Base-by-base conservation (phyloP, 1,140 invertebrate genomes). In the Drosophila quadrilineata region DNA sequence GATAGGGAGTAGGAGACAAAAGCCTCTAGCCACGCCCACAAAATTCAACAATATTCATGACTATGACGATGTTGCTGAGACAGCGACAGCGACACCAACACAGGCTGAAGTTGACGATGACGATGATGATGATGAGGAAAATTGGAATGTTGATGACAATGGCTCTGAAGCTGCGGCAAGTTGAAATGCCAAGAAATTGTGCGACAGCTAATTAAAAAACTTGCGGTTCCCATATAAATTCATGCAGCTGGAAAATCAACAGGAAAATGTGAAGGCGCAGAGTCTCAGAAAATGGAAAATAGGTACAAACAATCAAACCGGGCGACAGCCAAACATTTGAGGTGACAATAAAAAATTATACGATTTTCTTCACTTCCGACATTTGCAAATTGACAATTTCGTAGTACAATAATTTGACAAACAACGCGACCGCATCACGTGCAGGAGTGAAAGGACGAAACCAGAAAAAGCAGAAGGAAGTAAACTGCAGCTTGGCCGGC, bases 181-280 rank as follows among this genome's bases (percentile, higher is more conserved):
- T 66, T 50, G 72, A 70, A 76, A 58, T 59, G 70, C 57, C 75
- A 79, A 70, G 71, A 71, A 79, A 79, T 74, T 79, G 53, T 63
- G 58, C 67, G 54, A 54, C 69, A 69, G 57, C 75, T 79, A 79
- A 79, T 79, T 79, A 79, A 74, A 74, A 74, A 74, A 71, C 68
- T 71, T 74, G 71, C 46, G 57, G 45, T 38, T 67, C 48, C 52
- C 49, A 71, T 68, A 67, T 58, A 63, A 71, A 67, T 70, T 56
- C 50, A 56, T 48, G 38, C 24, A 50, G 35, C 59, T 29, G 48
- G 5, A 53, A 41, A 45, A 19, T 43, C 29, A 59, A 38, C 5
- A 48, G 14, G 8, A n/a, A 57, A 9, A 28, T 5, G 17, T 10
- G 22, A 33, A 16, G 16, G 6, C 29, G 19, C 12, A 10, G n/a